Base-by-base conservation (phyloP, 1,140 invertebrate genomes). In the Holcopasites calliopsidis region DNA sequence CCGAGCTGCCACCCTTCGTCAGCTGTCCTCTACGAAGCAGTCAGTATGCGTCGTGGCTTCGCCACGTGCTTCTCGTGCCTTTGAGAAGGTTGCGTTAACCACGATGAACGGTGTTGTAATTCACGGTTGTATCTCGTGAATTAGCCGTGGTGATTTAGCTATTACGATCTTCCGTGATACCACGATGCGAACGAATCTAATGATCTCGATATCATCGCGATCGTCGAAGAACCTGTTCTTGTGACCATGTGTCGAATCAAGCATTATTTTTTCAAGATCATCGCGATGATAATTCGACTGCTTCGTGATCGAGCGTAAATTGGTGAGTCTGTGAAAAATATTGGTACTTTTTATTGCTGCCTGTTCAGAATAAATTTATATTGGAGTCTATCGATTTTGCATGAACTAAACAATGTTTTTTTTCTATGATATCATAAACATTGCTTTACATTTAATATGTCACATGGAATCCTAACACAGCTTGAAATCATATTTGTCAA, bases 51-150 rank as follows among this genome's bases (percentile, higher is more conserved):
- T 86, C 85, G 88, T 89, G 89, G 88, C 86, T 80, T 76, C 82
- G 87, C 89, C 88, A 90, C 88, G 89, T 89, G 89, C 87, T 89
- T 88, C 77, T 89, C 89, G 86, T 55, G 76, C 80, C 57, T 74
- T 44, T 58, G 72, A 8, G 21, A 13, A 72, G 8, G 50, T 50
- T 10, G 16, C 21, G 40, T 21, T 42, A 2, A 8, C 4, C 4
- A 11, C 18, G 10, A 5, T 23, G 13, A 0, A 38, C 5, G 4
- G 28, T 50, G 33, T 49, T 65, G 33, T 38, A 3, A 5, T 52
- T 11, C 26, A 26, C 7, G 1, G 2, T 11, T 21, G 26, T 33
- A 18, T 21, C 13, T 16, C 7, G 8, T 28, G 16, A 47, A 1
- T 11, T 50, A 8, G 31, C 7, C 31, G 7, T 38, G 6, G 31